Conservation (phyloP, 2,113 vertebrate species). For the Misgurnus anguillicaudatus region DNA sequence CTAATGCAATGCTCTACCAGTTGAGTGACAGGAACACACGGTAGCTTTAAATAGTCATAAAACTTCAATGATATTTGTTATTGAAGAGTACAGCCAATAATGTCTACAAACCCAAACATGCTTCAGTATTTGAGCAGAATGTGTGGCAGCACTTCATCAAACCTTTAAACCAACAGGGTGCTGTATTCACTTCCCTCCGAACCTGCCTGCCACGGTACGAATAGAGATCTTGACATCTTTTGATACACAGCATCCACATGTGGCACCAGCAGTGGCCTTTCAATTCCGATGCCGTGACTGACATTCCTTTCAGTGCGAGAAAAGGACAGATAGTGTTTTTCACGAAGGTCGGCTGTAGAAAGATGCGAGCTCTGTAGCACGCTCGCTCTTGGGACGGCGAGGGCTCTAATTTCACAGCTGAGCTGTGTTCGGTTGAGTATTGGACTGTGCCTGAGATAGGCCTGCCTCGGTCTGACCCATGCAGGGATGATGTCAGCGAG, state of each 20-base stretch:
- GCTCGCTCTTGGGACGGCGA: constrained; percentile 65
- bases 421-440: constrained; percentile 58
- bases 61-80: too few relatives aligned
- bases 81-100: too few relatives aligned
- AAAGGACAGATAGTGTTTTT: constrained; percentile 63
- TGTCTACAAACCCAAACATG: too few relatives aligned
- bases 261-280: constrained; percentile 64
- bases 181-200: constrained; percentile 17
- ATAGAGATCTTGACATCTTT: constrained; percentile 65
- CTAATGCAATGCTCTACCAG: too few relatives aligned
- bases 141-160: constrained; percentile 5
- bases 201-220: neutral
- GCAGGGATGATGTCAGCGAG: constrained; percentile 28
- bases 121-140: neutral
- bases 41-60: too few relatives aligned
- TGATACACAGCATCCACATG: constrained; percentile 67
- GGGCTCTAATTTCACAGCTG: constrained; percentile 74
- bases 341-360: constrained; percentile 62
- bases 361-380: constrained; percentile 51
- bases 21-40: too few relatives aligned
- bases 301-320: constrained; percentile 62
- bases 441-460: constrained; percentile 61
- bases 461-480: constrained; percentile 32
- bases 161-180: constrained; percentile 25
- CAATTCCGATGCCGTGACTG: constrained; percentile 65